Conservation (phyloP, 2,113 vertebrate species). For the Laticauda colubrina region DNA sequence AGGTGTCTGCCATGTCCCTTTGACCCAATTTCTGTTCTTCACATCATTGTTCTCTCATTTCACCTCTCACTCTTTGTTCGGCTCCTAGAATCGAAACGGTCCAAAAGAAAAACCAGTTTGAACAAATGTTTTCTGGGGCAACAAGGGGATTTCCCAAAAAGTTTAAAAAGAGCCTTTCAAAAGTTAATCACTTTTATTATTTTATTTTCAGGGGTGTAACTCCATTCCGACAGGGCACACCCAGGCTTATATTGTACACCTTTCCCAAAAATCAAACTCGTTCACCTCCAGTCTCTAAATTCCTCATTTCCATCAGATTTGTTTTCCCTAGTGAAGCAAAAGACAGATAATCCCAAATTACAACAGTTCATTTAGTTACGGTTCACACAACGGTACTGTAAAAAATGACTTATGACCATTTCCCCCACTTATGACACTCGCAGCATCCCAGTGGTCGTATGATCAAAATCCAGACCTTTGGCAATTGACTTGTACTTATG, state of each 20-base stretch:
- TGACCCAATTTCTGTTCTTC: not conserved
- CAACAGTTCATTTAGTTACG: not conserved
- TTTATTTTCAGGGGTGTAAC: not conserved
- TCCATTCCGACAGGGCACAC: fast-evolving
- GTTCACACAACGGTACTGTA: not conserved
- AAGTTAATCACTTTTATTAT: not conserved
- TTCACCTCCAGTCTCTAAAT: no score
- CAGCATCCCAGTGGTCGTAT: not conserved
- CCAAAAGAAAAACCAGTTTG: not conserved
- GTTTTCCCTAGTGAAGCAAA: not conserved
- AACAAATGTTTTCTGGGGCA: not conserved
- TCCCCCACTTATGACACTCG: not conserved
- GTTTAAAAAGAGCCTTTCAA: not conserved
- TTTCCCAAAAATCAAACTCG: not conserved
- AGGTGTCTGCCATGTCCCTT: not conserved
- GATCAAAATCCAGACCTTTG: not conserved
- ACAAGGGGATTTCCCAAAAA: not conserved
- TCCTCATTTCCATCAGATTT: not conserved
- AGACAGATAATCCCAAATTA: not conserved
- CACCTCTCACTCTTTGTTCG: not conserved
- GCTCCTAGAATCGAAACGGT: not conserved
- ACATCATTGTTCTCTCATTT: not conserved
- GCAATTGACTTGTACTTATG: not conserved
- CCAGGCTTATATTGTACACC: not conserved
- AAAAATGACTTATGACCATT: not conserved